Percentiles rank a stretch among this genome's conserved stretches.
These are phyloP conservation scores for Heliothis virescens DNA, from an alignment of 1,140 invertebrate genomes.

Conservation along the genomic window DNA sequence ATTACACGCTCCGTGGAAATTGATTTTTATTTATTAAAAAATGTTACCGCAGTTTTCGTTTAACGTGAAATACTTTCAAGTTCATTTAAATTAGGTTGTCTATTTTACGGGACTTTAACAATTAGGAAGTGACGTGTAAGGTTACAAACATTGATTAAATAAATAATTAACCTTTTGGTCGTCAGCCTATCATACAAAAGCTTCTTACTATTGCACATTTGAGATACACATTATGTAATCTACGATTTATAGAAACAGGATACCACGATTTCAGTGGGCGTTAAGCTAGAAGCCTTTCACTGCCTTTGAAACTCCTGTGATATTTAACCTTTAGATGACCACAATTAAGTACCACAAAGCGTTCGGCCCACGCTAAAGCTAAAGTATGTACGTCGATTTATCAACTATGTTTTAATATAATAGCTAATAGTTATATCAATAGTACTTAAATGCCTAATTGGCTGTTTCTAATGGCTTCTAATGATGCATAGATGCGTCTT, in stretches of 20 bases:
- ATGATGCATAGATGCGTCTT: too few species aligned
- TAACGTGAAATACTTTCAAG: constrained; percentile 1
- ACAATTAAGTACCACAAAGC: constrained; percentile 15
- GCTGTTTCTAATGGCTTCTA: too few species aligned
- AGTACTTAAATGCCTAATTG: too few species aligned
- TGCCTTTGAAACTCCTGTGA: neutral
- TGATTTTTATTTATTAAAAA: constrained; percentile 42
- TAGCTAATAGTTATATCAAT: too few species aligned
- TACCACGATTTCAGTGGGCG: constrained; percentile 3
- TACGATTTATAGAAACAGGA: neutral
- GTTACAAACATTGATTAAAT: too few species aligned
- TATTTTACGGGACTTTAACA: neutral
- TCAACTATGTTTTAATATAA: too few species aligned
- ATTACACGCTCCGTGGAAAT: constrained; percentile 55
- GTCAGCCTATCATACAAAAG: too few species aligned
- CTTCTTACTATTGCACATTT: too few species aligned
- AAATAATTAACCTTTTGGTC: too few species aligned
- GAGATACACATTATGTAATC: too few species aligned
- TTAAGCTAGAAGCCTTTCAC: constrained; percentile 16
- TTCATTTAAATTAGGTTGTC: neutral
- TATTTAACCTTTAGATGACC: constrained; percentile 26
- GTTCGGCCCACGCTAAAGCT: neutral
- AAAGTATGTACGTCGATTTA: neutral
- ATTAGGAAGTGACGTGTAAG: too few species aligned
- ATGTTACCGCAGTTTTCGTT: neutral